Percentiles rank a stretch among this genome's conserved stretches.
Conservation (phyloP, 92 coral and sea anemone genomes). For the Porites divaricata region DNA sequence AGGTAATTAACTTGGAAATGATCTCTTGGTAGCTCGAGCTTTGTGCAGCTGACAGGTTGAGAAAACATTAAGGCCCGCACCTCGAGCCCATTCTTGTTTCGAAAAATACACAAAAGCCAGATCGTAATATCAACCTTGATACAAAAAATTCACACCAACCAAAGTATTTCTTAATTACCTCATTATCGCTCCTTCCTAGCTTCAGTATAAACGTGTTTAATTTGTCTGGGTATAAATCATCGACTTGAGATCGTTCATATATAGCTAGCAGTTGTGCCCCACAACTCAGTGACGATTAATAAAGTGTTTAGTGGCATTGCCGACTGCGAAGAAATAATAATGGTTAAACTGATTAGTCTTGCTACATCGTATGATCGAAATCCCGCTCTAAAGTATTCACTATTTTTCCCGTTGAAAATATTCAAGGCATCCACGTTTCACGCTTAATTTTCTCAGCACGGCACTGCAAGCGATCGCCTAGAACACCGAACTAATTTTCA, state of each 20-base stretch:
- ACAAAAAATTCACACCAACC: slow-evolving; percentile 41
- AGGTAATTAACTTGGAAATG: slow-evolving; percentile 34
- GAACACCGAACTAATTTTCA: too few relatives aligned
- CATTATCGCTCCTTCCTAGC: slow-evolving; percentile 2
- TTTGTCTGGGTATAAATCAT: neutral
- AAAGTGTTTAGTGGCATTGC: neutral
- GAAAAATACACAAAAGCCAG: slow-evolving; percentile 37
- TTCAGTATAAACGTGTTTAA: neutral
- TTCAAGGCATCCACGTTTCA: too few relatives aligned
- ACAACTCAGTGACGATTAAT: neutral
- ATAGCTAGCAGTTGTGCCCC: neutral
- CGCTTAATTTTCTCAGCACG: too few relatives aligned
- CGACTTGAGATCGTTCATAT: too few relatives aligned
- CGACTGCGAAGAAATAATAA: neutral
- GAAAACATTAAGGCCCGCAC: slow-evolving; percentile 26
- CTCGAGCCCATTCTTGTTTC: neutral
- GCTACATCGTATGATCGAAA: neutral
- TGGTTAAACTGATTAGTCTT: neutral
- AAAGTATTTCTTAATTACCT: slow-evolving; percentile 33
- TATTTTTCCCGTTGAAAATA: neutral
- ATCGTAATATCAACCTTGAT: slow-evolving; percentile 29
- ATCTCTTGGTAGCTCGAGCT: slow-evolving; percentile 15
- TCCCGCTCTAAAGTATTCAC: neutral
- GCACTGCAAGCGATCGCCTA: too few relatives aligned
- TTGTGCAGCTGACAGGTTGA: slow-evolving; percentile 46